phyloP scores from a whole-genome alignment of 2,888 invertebrate genomes.

The Gastracanthus pulcherrimus region DNA sequence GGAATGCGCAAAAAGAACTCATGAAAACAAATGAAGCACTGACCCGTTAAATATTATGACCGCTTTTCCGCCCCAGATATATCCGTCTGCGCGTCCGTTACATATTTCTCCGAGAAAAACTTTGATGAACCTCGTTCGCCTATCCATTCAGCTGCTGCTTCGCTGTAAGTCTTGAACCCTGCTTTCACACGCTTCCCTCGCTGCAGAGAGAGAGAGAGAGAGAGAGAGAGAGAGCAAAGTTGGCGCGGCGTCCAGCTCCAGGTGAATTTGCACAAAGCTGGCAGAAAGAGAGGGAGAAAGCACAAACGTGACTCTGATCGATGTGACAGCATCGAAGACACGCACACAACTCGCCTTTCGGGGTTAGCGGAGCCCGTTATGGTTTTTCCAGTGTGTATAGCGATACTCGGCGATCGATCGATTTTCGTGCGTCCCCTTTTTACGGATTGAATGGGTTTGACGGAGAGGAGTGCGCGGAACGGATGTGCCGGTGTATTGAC shows the following conservation, averaged over 20 bases:
- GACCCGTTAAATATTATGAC: slow-evolving; percentile 55
- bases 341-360: background rate
- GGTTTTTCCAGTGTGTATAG: background rate
- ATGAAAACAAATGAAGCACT: slow-evolving; percentile 18
- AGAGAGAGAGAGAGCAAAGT: no score
- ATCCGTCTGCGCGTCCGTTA: slow-evolving; percentile 2
- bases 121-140: slow-evolving; percentile 24
- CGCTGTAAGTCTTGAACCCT: background rate
- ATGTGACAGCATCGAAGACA: slow-evolving; percentile 19
- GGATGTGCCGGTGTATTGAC: background rate
- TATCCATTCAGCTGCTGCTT: slow-evolving; percentile 45
- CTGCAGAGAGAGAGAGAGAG: no score
- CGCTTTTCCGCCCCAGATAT: slow-evolving; percentile 30
- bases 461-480: background rate
- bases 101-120: slow-evolving; percentile 3
- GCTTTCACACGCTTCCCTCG: slow-evolving; percentile 53
- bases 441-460: background rate
- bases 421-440: background rate
- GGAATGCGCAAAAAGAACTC: no score
- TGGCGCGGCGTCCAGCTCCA: slow-evolving; percentile 11
- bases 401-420: slow-evolving; percentile 14
- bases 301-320: slow-evolving; percentile 30
- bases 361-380: background rate
- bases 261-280: slow-evolving; percentile 55
- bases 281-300: background rate